phyloP scores from a whole-genome alignment of 2,113 vertebrate genomes.

The Thalassoma bifasciatum region DNA sequence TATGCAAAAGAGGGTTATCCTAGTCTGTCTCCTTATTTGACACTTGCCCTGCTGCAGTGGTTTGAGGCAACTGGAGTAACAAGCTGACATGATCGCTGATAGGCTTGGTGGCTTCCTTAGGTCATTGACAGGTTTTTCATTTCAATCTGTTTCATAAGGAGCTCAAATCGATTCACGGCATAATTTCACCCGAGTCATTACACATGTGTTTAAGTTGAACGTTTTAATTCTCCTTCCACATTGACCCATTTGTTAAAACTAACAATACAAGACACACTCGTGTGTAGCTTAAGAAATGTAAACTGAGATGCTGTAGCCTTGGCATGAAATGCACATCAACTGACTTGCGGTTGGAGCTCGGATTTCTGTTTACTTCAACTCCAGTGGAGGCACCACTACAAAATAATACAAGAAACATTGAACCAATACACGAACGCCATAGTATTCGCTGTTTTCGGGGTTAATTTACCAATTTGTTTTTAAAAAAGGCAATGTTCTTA shows the following conservation, averaged over 20 bases:
- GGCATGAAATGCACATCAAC: conserved; percentile 70
- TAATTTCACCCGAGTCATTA: too few relatives aligned
- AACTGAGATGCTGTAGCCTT: conserved; percentile 49
- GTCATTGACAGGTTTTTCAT: too few relatives aligned
- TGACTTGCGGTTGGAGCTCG: conserved; percentile 64
- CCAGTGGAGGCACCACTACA: conserved; percentile 9
- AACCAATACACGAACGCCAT: neutral
- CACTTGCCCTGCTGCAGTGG: too few relatives aligned
- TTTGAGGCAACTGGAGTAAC: too few relatives aligned
- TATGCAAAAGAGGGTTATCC: too few relatives aligned
- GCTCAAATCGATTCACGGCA: too few relatives aligned
- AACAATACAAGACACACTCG: conserved; percentile 37
- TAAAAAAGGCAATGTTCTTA: neutral
- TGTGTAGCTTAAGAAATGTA: conserved; percentile 47
- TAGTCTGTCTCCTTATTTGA: too few relatives aligned
- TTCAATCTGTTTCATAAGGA: too few relatives aligned
- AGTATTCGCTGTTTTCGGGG: neutral
- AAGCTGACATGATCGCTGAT: too few relatives aligned
- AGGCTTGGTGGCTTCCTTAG: too few relatives aligned
- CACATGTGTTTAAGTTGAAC: too few relatives aligned
- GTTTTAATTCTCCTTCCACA: too few relatives aligned
- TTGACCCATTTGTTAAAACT: neutral
- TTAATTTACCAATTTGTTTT: neutral
- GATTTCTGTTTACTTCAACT: conserved; percentile 79
- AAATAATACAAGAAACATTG: neutral